phyloP scores from a whole-genome alignment of 2,113 vertebrate genomes.

The Scartelaos histophorus region DNA sequence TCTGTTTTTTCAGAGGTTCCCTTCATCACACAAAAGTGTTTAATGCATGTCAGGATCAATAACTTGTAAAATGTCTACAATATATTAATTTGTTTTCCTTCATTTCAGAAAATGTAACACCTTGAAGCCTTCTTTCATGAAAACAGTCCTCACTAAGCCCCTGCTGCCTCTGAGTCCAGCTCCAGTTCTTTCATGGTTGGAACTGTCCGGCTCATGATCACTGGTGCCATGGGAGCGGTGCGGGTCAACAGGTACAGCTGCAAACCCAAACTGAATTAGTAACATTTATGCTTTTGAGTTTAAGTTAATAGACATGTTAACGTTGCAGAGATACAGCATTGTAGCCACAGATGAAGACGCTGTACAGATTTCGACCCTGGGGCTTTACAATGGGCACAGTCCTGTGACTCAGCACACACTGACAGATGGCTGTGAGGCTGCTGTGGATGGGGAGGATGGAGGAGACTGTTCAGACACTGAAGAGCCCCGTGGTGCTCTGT shows the following conservation, averaged over 20 bases:
- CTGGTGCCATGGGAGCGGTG: slow-evolving; percentile 76
- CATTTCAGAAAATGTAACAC: slow-evolving; percentile 53
- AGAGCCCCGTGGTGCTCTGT: slow-evolving; percentile 78
- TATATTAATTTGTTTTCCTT: not conserved
- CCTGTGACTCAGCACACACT: slow-evolving; percentile 64
- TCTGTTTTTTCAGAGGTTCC: slow-evolving; percentile 70
- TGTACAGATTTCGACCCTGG: slow-evolving; percentile 80
- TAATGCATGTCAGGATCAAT: slow-evolving; percentile 49
- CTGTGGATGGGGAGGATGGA: slow-evolving; percentile 59
- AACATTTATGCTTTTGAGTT: not conserved
- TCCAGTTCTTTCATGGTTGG: slow-evolving; percentile 74
- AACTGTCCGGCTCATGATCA: slow-evolving; percentile 71
- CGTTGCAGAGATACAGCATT: slow-evolving; percentile 81
- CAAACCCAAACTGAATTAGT: not conserved
- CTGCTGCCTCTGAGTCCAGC: slow-evolving; percentile 47
- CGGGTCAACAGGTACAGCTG: slow-evolving; percentile 69
- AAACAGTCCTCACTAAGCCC: slow-evolving; percentile 65
- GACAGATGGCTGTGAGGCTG: slow-evolving; percentile 64
- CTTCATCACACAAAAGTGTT: slow-evolving; percentile 69
- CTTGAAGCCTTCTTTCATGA: slow-evolving; percentile 35
- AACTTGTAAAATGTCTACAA: not conserved
- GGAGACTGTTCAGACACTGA: slow-evolving; percentile 68
- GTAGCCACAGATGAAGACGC: slow-evolving; percentile 88
- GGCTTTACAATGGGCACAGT: slow-evolving; percentile 79
- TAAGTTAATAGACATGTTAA: not conserved